Conservation (phyloP, 1,140 invertebrate species). For the Marisa cornuarietis region DNA sequence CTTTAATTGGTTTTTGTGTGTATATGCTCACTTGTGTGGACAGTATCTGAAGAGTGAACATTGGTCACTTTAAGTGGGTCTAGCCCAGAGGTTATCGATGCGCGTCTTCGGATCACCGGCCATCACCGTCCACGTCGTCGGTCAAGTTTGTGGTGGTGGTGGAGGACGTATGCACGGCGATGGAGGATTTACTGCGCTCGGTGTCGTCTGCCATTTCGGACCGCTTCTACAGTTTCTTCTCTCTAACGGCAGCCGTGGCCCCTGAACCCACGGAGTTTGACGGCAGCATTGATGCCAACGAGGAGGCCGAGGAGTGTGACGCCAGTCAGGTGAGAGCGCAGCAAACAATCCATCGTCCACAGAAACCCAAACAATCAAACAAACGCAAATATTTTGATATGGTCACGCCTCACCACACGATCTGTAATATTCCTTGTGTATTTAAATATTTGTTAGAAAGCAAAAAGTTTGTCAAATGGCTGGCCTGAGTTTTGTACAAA, state of each 20-base stretch:
- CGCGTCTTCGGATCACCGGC: too few relatives aligned
- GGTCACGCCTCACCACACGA: neutral
- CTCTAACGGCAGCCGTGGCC: neutral
- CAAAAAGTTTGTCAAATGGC: too few relatives aligned
- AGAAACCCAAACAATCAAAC: neutral
- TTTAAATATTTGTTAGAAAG: neutral
- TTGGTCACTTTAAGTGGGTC: too few relatives aligned
- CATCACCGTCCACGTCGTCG: too few relatives aligned
- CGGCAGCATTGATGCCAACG: neutral
- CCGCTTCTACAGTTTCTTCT: slow-evolving; percentile 24
- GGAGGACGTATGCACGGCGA: neutral
- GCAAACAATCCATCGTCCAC: slow-evolving; percentile 2
- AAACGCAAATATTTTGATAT: neutral
- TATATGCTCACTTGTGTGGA: too few relatives aligned
- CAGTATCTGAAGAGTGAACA: too few relatives aligned
- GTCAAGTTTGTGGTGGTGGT: neutral
- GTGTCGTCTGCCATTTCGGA: slow-evolving; percentile 22
- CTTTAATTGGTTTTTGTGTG: too few relatives aligned
- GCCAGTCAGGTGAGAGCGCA: neutral
- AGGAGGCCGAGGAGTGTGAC: neutral
- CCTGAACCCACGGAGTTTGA: slow-evolving; percentile 4
- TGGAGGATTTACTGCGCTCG: slow-evolving; percentile 6
- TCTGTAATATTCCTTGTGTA: neutral
- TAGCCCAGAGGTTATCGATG: too few relatives aligned
- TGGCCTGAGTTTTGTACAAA: too few relatives aligned